These are phyloP conservation scores for Xestia xanthographa DNA, from an alignment of 2,888 invertebrate genomes.

Conservation along the genomic window DNA sequence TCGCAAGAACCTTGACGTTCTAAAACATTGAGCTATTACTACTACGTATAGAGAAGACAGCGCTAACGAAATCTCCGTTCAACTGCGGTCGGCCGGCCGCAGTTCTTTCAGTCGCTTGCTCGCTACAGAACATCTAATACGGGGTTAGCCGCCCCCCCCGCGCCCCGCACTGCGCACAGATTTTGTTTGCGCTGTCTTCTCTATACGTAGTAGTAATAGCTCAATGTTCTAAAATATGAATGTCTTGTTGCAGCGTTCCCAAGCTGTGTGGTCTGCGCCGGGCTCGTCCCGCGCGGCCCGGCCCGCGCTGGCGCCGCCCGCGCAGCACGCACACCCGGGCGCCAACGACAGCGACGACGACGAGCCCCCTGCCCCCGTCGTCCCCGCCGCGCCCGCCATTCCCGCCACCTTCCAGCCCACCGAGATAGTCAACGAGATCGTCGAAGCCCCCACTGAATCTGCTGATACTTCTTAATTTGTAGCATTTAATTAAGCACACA, in stretches of 20 bases:
- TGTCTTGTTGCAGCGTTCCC: slow-evolving; percentile 56
- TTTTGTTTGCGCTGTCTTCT: no score
- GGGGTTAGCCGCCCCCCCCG: no score
- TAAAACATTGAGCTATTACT: no score
- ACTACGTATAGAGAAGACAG: no score
- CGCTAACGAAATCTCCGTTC: no score
- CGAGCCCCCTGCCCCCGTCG: slow-evolving; percentile 92
- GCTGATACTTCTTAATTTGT: slow-evolving; percentile 52
- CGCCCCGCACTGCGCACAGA: no score
- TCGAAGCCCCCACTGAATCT: slow-evolving; percentile 68
- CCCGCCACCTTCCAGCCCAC: slow-evolving; percentile 79
- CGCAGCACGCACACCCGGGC: slow-evolving; percentile 87
- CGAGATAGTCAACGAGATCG: slow-evolving; percentile 90
- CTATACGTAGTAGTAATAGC: no score
- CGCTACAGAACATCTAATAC: no score
- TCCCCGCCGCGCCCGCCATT: slow-evolving; percentile 85
- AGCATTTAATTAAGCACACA: slow-evolving; percentile 26
- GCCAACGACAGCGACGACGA: slow-evolving; percentile 92
- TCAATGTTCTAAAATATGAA: background rate
- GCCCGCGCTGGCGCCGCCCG: slow-evolving; percentile 57
- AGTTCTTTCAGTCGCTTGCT: no score
- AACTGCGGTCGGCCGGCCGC: no score
- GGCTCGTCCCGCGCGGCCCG: slow-evolving; percentile 80
- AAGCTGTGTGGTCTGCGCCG: slow-evolving; percentile 90
- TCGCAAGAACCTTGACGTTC: background rate